Percentiles rank a stretch among this genome's conserved stretches.
Conservation (phyloP, 2,113 vertebrate species). For the Equus przewalskii region DNA sequence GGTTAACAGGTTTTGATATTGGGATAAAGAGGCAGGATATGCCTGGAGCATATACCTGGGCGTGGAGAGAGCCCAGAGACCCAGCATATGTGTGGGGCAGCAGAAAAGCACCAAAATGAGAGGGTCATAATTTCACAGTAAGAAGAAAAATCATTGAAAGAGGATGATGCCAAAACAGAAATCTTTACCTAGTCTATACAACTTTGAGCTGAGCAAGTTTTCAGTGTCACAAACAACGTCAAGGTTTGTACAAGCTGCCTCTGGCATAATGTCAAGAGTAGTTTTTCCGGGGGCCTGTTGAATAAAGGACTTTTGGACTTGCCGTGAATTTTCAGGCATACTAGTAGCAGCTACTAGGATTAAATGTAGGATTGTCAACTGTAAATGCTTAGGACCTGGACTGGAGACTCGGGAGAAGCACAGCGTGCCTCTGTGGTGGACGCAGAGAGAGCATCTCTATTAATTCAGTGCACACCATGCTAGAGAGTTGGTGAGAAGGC, state of each 20-base stretch:
- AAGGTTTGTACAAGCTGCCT: not conserved
- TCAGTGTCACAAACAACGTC: not conserved
- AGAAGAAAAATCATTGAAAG: not conserved
- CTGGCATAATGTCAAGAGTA: not conserved
- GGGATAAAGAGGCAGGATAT: not conserved
- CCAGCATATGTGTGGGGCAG: not conserved
- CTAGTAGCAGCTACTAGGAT: not conserved
- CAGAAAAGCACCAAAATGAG: not conserved
- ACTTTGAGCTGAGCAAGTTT: not conserved
- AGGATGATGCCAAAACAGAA: not conserved
- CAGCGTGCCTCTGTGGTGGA: not conserved
- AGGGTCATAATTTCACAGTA: not conserved
- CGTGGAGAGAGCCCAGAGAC: not conserved
- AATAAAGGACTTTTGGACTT: not conserved
- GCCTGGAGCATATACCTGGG: not conserved
- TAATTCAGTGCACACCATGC: not conserved
- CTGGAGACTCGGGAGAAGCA: not conserved
- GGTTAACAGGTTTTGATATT: not conserved
- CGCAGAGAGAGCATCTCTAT: not conserved
- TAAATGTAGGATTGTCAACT: not conserved
- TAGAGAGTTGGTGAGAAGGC: not conserved
- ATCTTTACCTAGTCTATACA: not conserved
- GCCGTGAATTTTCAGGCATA: not conserved
- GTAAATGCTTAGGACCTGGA: not conserved
- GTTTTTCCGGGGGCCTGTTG: not conserved